These are phyloP conservation scores for Sycon ciliatum DNA, from an alignment of 37 sponge, comb jelly and placozoan genomes.

Conservation along the genomic window DNA sequence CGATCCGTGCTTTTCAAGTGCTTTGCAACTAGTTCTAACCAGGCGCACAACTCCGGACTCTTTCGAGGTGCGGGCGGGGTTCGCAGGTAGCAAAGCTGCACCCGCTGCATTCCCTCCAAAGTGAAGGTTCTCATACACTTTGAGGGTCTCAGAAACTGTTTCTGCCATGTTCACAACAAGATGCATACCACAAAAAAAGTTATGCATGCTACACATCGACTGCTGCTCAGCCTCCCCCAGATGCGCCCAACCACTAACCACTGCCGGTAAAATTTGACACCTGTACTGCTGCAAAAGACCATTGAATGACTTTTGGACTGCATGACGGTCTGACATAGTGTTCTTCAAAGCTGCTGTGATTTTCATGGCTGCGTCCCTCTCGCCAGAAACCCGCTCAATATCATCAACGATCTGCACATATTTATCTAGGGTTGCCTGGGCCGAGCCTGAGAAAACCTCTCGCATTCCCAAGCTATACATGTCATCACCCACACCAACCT, in stretches of 20 bases:
- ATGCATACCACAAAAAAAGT: conserved; percentile 16
- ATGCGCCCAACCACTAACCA: conserved; percentile 11
- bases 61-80: background rate
- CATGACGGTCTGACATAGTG: conserved; percentile 50
- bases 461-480: conserved; percentile 24
- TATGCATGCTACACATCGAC: conserved; percentile 22
- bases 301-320: conserved; percentile 36
- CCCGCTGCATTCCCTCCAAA: too few species aligned
- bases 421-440: conserved; percentile 16
- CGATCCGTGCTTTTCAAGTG: conserved; percentile 17
- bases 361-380: background rate
- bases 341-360: conserved; percentile 29
- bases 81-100: too few species aligned
- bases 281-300: conserved; percentile 30
- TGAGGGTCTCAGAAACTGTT: conserved; percentile 17
- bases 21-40: conserved; percentile 30
- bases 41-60: conserved; percentile 29
- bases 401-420: conserved; percentile 21
- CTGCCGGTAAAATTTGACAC: conserved; percentile 23
- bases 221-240: conserved; percentile 19
- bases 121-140: conserved; percentile 30
- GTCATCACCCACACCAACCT: conserved; percentile 18
- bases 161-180: too few species aligned
- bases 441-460: conserved; percentile 29
- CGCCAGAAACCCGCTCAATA: background rate